These are phyloP conservation scores for Dysmachus trigonus DNA, from an alignment of 2,888 invertebrate species.

Conservation along the genomic window DNA sequence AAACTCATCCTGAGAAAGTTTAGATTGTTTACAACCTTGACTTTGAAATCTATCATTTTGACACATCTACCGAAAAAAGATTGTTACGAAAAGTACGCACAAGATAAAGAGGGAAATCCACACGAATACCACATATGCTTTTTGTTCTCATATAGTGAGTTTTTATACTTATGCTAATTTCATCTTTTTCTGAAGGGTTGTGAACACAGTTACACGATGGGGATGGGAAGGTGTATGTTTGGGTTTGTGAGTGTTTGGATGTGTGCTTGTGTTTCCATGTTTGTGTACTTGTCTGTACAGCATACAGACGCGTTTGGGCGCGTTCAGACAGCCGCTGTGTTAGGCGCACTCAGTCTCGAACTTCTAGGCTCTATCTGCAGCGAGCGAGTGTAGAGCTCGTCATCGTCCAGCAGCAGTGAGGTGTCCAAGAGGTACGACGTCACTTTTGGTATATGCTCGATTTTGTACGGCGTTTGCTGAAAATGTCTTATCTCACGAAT, in stretches of 20 bases:
- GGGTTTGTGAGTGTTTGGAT: background rate
- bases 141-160: background rate
- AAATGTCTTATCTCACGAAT: conserved; percentile 90
- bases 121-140: background rate
- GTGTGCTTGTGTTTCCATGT: background rate
- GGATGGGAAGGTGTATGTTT: background rate
- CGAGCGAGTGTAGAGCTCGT: conserved; percentile 82
- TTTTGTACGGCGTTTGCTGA: conserved; percentile 91
- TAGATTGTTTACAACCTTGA: background rate
- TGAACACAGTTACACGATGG: background rate
- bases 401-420: conserved; percentile 79
- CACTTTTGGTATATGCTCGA: conserved; percentile 84
- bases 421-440: conserved; percentile 80
- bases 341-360: conserved; percentile 53
- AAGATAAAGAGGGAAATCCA: background rate
- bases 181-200: background rate
- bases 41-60: background rate
- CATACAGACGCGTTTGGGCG: background rate
- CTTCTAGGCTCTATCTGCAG: conserved; percentile 83
- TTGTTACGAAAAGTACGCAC: background rate
- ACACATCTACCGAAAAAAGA: background rate
- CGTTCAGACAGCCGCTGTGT: conserved; percentile 50
- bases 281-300: background rate
- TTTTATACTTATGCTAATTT: background rate
- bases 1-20: conserved; percentile 5